Base-by-base conservation (phyloP, 2,797 vertebrate genomes). In the Falco columbarius region DNA sequence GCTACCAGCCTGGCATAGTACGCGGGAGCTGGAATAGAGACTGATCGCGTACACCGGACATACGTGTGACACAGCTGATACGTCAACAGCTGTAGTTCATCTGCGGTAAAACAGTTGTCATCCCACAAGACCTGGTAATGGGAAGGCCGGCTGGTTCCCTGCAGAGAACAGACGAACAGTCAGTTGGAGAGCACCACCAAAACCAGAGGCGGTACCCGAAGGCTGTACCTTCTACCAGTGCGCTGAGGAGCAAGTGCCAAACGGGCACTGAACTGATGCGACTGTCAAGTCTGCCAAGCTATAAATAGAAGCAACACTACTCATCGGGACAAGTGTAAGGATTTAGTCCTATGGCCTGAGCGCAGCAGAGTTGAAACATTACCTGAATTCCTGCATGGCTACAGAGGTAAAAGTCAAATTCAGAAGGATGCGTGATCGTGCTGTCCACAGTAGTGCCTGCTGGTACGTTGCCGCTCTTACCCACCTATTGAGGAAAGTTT, bases 341-440 rank as follows among this genome's bases (percentile, higher is more conserved):
- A 51, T 54, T 92, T 30, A 81, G 83, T 88, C 40, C 46, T 90
- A 58, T 5, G 76, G 66, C 75, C 93, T 85, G 91, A 88, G 87
- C 63, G 38, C 82, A 36, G 67, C 88, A 49, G 56, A 86, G 77
- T 47, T 85, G 93, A 62, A 75, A 40, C 26, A 83, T 98, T 98
- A 99, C 99, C 99, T 99, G 99, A 98, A 99, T 99, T 94, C 99
- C 99, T 96, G 99, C 99, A 91, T 99, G 99, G 98, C 99, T 99
- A 98, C 99, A 99, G 98, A 99, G 98, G 98, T 99, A 99, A 98
- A 99, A 99, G 98, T 99, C 99, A 89, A 99, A 99, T 97, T 99
- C 99, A 10, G 99, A 99, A 42, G 99, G 99, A 97, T 99, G 99
- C 9, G 99, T 99, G 98, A 99, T 99, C 96, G 99, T 99, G 98